Conservation (phyloP, 1,140 invertebrate genomes). For the silkworm (Bombyx mori) region DNA sequence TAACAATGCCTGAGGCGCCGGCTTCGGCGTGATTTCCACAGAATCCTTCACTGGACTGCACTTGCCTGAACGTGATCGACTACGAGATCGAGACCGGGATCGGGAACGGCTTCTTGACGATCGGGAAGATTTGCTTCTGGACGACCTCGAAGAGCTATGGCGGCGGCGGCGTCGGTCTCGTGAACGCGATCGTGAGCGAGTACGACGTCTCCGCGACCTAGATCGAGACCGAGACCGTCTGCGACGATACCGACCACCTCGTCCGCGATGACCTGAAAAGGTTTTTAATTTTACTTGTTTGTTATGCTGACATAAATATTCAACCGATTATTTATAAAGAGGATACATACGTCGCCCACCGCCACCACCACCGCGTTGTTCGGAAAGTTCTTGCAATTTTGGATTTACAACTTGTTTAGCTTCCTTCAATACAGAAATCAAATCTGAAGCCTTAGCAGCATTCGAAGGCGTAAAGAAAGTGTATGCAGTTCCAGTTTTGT, state of each 20-base stretch:
- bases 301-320: background rate
- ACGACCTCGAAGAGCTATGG: conserved; percentile 54
- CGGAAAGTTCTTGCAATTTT: conserved; percentile 67
- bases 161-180: conserved; percentile 57
- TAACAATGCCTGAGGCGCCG: conserved; percentile 45
- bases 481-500: conserved; percentile 97
- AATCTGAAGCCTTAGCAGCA: conserved; percentile 91
- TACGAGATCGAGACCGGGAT: conserved; percentile 59
- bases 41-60: conserved; percentile 62
- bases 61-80: conserved; percentile 70
- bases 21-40: conserved; percentile 39
- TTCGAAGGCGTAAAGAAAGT: conserved; percentile 98
- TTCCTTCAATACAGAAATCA: conserved; percentile 93
- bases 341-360: conserved; percentile 48
- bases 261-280: conserved; percentile 53
- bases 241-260: conserved; percentile 57
- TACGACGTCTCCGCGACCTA: conserved; percentile 42
- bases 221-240: conserved; percentile 54
- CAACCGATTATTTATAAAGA: background rate
- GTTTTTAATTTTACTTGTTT: conserved; percentile 1
- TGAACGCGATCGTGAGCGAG: conserved; percentile 36
- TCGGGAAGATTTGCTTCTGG: conserved; percentile 54
- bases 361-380: conserved; percentile 53
- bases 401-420: conserved; percentile 89
- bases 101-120: conserved; percentile 57